Conservation (phyloP, 2,888 invertebrate genomes). For the Patella pellucida region DNA sequence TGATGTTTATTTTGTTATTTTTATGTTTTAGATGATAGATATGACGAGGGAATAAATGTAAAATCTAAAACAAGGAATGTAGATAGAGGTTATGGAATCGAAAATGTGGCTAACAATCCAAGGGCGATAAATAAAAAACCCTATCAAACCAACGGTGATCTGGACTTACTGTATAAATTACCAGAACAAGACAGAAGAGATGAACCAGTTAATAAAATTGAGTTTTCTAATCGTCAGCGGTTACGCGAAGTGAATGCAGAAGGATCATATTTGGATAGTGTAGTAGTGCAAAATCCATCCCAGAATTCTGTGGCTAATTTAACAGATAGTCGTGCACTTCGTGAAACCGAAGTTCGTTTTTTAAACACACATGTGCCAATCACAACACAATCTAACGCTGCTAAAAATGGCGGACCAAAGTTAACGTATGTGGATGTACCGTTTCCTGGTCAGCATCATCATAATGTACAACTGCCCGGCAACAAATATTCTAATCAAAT, state of each 20-base stretch:
- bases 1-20: neutral
- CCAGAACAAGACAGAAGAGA: neutral
- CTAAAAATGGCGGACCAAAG: slow-evolving; percentile 17
- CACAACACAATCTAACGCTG: neutral
- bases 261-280: slow-evolving; percentile 41
- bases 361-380: slow-evolving; percentile 47
- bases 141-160: neutral
- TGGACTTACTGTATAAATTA: neutral
- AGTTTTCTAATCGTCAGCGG: slow-evolving; percentile 39
- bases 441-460: slow-evolving; percentile 33
- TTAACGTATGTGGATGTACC: slow-evolving; percentile 52
- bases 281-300: slow-evolving; percentile 21
- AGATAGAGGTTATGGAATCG: neutral
- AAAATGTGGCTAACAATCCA: neutral
- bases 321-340: slow-evolving; percentile 54
- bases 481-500: neutral
- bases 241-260: slow-evolving; percentile 45
- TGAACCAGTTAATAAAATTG: slow-evolving; percentile 26
- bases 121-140: neutral
- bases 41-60: neutral
- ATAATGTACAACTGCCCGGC: neutral
- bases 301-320: slow-evolving; percentile 42
- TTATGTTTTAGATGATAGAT: neutral
- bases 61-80: neutral
- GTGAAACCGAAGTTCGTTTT: slow-evolving; percentile 60